Evolutionary conservation across 2,113 vertebrate species (phyloP).

Genomic region (Cromileptes altivelis): DNA sequence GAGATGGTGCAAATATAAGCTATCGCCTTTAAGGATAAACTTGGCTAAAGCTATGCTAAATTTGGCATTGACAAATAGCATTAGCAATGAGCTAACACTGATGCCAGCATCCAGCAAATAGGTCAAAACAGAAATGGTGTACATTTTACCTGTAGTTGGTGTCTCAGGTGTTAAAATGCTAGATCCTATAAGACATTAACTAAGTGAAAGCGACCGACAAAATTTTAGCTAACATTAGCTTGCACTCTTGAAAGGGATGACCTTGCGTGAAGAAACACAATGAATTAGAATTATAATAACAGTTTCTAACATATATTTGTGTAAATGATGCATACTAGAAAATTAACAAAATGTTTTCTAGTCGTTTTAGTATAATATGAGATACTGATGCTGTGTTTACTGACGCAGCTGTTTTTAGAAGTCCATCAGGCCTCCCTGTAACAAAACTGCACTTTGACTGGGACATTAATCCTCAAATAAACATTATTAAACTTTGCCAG

Average conservation of each 20-base stretch:
- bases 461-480: not conserved
- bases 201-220: not conserved
- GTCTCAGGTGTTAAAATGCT: not conserved
- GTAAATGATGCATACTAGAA: not conserved
- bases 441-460: not conserved
- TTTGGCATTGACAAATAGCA: not conserved
- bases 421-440: not conserved
- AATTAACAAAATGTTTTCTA: not conserved
- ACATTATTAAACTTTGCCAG: not conserved
- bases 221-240: not conserved
- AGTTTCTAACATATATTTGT: not conserved
- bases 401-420: not conserved
- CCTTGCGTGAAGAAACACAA: not conserved
- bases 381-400: not conserved
- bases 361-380: not conserved
- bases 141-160: not conserved
- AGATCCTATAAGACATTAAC: not conserved
- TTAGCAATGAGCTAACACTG: not conserved
- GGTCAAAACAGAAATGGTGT: not conserved
- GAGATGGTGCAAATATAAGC: not conserved
- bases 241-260: not conserved
- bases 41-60: not conserved
- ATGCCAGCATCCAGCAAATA: not conserved
- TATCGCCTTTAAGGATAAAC: not conserved
- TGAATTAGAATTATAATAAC: not conserved